Conservation (phyloP, 64 coral and sea anemone genomes). For the Catalaphyllia jardinei region DNA sequence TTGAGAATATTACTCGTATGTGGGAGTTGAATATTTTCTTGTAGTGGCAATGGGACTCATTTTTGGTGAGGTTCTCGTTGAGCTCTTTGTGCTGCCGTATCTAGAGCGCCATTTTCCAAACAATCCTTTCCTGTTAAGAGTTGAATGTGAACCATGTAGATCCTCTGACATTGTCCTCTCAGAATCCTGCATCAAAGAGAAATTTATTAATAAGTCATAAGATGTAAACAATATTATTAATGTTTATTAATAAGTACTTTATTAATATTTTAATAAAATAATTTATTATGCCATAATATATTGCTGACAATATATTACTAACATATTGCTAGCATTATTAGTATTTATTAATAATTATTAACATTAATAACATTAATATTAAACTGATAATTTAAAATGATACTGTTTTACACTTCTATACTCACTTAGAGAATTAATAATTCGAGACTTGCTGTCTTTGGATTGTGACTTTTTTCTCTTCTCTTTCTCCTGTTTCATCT, state of each 20-base stretch:
- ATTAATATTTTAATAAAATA: no score
- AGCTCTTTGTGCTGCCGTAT: slow-evolving; percentile 23
- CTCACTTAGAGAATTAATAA: slow-evolving; percentile 29
- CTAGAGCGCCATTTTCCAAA: slow-evolving; percentile 56
- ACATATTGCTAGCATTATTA: no score
- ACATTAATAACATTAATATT: background rate
- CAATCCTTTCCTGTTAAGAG: slow-evolving; percentile 12
- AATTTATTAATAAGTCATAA: background rate
- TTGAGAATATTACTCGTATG: background rate
- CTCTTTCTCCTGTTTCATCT: slow-evolving; percentile 23
- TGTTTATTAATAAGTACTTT: no score
- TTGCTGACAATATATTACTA: no score
- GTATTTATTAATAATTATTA: background rate
- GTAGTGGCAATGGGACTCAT: slow-evolving; percentile 7
- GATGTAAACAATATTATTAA: no score
- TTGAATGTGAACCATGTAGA: background rate
- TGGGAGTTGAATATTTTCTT: slow-evolving; percentile 16
- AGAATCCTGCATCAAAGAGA: slow-evolving; percentile 35
- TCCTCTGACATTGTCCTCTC: slow-evolving; percentile 10
- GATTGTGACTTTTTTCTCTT: slow-evolving; percentile 32
- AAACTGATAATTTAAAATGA: background rate
- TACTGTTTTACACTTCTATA: background rate
- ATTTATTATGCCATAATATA: no score
- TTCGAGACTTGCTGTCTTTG: slow-evolving; percentile 35
- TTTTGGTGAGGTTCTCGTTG: slow-evolving; percentile 22